Evolutionary conservation across 2,113 vertebrate genomes (phyloP).

Genomic region (Odontophorus gujanensis): DNA sequence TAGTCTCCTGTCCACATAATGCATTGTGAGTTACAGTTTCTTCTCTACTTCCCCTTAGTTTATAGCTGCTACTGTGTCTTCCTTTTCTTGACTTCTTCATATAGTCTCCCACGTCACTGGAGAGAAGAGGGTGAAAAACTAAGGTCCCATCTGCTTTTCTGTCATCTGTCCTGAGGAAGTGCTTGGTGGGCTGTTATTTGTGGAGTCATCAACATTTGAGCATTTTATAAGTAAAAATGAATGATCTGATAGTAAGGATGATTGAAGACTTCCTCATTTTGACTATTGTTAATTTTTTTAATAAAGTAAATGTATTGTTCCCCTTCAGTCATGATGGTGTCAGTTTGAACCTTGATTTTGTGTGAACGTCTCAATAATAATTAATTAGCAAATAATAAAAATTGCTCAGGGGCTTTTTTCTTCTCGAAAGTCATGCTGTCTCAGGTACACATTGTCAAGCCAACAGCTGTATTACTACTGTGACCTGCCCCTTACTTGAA

Average conservation of each 20-base stretch:
- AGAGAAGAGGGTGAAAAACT: neutral
- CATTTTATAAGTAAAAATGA: neutral
- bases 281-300: neutral
- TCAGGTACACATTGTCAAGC: neutral
- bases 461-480: neutral
- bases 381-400: no score
- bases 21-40: neutral
- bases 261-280: neutral
- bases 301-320: accelerated
- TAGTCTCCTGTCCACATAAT: neutral
- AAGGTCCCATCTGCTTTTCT: neutral
- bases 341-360: neutral
- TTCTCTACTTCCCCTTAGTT: neutral
- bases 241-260: neutral
- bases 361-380: neutral
- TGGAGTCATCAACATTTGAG: neutral
- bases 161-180: neutral
- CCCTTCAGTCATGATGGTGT: neutral
- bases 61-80: neutral
- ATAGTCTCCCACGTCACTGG: neutral
- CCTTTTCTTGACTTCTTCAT: neutral
- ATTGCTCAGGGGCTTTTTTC: neutral
- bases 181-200: neutral
- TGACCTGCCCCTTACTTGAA: neutral
- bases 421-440: neutral